Conservation (phyloP, 2,888 invertebrate genomes). For the Epirrhoe tristata region DNA sequence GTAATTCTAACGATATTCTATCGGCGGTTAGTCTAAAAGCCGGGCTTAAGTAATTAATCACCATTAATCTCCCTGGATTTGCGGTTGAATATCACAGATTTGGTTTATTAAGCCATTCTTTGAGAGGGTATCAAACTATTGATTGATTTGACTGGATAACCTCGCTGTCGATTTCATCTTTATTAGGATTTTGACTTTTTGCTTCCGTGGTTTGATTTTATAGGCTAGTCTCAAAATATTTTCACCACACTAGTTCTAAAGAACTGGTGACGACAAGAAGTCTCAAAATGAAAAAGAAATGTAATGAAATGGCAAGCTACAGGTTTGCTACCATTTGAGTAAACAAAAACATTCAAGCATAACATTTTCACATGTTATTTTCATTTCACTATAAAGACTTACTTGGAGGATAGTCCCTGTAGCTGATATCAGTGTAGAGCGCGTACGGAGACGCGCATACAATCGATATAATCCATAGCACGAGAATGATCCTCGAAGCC, state of each 20-base stretch:
- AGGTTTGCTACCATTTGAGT: too few relatives aligned
- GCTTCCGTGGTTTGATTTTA: not conserved
- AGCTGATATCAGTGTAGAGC: slow-evolving; percentile 89
- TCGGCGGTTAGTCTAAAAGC: not conserved
- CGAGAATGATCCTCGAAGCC: slow-evolving; percentile 91
- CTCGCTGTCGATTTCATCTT: not conserved
- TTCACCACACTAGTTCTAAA: too few relatives aligned
- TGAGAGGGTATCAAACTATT: not conserved
- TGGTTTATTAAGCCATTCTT: not conserved
- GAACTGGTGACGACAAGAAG: too few relatives aligned
- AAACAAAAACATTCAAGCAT: too few relatives aligned
- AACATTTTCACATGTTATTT: too few relatives aligned
- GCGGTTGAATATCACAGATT: slow-evolving; percentile 1
- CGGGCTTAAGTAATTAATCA: not conserved
- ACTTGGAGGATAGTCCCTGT: slow-evolving; percentile 90
- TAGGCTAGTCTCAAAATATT: too few relatives aligned
- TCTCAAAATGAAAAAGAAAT: too few relatives aligned
- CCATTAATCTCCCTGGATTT: slow-evolving; percentile 4
- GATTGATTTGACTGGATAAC: slow-evolving; percentile 2
- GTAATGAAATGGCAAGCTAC: too few relatives aligned
- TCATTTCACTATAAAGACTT: slow-evolving; percentile 49
- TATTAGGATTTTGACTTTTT: not conserved
- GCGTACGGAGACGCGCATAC: slow-evolving; percentile 92
- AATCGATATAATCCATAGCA: slow-evolving; percentile 91
- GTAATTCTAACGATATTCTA: not conserved